Percentiles rank a stretch among this genome's conserved stretches.
Evolutionary conservation across 2,113 vertebrate genomes (phyloP).

Genomic region (Misgurnus mizolepis): DNA sequence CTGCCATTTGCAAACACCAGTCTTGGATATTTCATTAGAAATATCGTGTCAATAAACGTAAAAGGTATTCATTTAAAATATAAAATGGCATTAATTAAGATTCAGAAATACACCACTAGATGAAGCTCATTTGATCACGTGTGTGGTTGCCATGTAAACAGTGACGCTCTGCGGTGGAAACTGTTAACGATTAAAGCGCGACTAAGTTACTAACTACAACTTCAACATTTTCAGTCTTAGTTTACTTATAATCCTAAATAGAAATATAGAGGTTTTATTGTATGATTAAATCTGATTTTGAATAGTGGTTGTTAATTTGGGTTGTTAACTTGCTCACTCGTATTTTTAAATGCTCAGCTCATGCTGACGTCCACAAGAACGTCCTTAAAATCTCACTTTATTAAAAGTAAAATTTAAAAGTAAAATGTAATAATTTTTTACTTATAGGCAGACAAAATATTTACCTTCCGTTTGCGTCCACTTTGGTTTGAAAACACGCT

Average conservation of each 20-base stretch:
- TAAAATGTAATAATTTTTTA: background rate
- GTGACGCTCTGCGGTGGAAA: constrained; percentile 2
- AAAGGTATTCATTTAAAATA: background rate
- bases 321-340: background rate
- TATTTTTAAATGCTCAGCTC: background rate
- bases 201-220: background rate
- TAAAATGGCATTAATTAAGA: background rate
- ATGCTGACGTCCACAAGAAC: background rate
- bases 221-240: background rate
- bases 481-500: background rate
- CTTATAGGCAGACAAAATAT: background rate
- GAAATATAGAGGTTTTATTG: background rate
- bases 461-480: background rate
- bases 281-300: background rate
- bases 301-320: background rate
- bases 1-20: too few relatives aligned
- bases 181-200: constrained; percentile 1
- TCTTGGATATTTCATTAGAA: background rate
- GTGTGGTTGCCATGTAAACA: constrained; percentile 13
- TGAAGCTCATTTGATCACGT: background rate
- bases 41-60: background rate
- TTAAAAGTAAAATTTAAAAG: background rate
- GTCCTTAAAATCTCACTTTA: too few relatives aligned
- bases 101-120: background rate
- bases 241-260: background rate